A percentile compares a stretch with the other conserved stretches of the same genome.
phyloP scores from a whole-genome alignment of 2,797 vertebrate genomes.

The Acanthurus tractus region DNA sequence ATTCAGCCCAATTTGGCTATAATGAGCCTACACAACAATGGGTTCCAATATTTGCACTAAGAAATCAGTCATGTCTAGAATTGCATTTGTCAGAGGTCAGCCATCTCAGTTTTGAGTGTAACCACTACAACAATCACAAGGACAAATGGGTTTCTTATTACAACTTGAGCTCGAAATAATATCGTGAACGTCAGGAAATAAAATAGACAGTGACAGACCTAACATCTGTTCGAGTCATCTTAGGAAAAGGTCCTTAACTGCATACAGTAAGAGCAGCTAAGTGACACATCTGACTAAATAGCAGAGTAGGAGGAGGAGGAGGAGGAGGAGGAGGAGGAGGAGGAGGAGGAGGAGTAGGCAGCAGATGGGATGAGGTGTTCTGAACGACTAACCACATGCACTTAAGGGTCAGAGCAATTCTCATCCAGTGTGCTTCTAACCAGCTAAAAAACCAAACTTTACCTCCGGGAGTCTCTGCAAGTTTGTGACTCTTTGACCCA shows the following conservation, averaged over 20 bases:
- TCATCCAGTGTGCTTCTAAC: constrained; percentile 57
- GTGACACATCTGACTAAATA: constrained; percentile 36
- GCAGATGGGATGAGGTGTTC: constrained; percentile 67
- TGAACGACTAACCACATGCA: constrained; percentile 59
- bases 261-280: constrained; percentile 35
- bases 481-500: constrained; percentile 66
- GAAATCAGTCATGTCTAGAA: constrained; percentile 64
- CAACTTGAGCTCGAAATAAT: constrained; percentile 31
- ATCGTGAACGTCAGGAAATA: constrained; percentile 19
- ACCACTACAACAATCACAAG: constrained; percentile 56
- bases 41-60: constrained; percentile 72
- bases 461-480: constrained; percentile 59
- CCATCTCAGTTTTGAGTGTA: constrained; percentile 40
- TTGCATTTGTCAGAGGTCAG: constrained; percentile 63
- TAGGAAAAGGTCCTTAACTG: constrained; percentile 15
- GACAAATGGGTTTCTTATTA: constrained; percentile 49
- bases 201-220: constrained; percentile 39
- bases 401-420: constrained; percentile 67
- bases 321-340: neutral
- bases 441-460: constrained; percentile 66
- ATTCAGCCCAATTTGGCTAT: constrained; percentile 74
- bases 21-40: constrained; percentile 70
- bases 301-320: constrained; percentile 13
- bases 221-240: constrained; percentile 46
- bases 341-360: constrained; percentile 16